Evolutionary conservation across 2,113 vertebrate species (phyloP), one percentile per base, ranked within the genome.

Genomic region (Rhinichthys klamathensis): DNA sequence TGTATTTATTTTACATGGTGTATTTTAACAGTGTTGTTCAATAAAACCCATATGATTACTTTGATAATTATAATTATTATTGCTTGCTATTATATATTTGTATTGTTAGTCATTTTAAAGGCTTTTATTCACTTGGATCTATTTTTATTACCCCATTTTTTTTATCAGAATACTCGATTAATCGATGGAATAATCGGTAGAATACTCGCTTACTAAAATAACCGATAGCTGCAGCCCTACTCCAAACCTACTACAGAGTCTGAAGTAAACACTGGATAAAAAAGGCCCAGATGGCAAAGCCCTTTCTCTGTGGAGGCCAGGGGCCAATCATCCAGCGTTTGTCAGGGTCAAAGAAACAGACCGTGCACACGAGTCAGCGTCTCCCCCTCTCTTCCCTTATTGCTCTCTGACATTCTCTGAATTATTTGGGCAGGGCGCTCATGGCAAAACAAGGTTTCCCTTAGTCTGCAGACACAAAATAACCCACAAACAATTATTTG

Each of bases 321-420:
- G 70, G 67, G 84, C n/a, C 78, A 73, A 61, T 81, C 54, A 81
- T 80, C 35, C 69, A 86, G 77, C 41, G 16, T 85, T 84, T 70
- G 21, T 79, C 81, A 67, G 83, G 79, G 86, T 87, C 83, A 85
- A 30, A 82, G 72, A 81, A 85, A 76, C 78, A 85, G 70, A 67
- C 79, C 44, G 60, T 67, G 61, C 46, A 79, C 67, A 80, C 65
- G 77, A 78, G 74, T 87, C 75, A 80, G 74, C 23, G 0, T 54
- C 32, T 44, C 30, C 73, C 23, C 44, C 44, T 60, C 51, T 46
- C 27, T 16, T 23, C 21, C 67, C 23, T 44, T 84, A 63, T 10
- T 63, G 82, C 76, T 73, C 76, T 49, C 65, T 80, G 77, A 72
- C 49, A 77, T 80, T 38, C 76, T 58, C 32, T 21, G 56, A 61